Evolutionary conservation across 2,113 vertebrate species (phyloP).

Genomic region (Platysteira castanea): DNA sequence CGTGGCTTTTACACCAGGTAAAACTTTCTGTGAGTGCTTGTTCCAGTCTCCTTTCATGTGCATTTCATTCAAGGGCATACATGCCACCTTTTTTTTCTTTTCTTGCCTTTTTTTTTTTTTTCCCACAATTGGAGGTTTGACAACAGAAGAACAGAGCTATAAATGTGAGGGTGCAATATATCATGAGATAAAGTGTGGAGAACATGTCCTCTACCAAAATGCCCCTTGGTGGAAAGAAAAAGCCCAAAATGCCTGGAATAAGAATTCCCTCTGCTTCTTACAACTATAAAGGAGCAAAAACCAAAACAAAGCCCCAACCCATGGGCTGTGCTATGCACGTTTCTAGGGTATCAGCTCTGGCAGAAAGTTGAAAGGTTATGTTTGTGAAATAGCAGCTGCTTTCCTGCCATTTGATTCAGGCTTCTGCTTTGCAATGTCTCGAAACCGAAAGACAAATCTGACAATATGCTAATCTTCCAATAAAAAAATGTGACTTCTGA

Average conservation of each 20-base stretch:
- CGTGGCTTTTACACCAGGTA: constrained; percentile 17
- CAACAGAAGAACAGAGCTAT: constrained; percentile 63
- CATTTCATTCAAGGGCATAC: constrained; percentile 63
- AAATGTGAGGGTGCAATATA: constrained; percentile 65
- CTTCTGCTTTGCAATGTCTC: constrained; percentile 67
- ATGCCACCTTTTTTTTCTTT: background rate
- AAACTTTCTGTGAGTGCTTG: constrained; percentile 53
- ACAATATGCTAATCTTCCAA: constrained; percentile 76
- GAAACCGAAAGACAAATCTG: constrained; percentile 74
- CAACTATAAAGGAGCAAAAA: constrained; percentile 40
- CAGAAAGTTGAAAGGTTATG: constrained; percentile 73
- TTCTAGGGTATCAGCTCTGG: constrained; percentile 53
- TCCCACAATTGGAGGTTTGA: constrained; percentile 30
- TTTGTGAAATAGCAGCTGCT: constrained; percentile 61
- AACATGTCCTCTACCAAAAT: constrained; percentile 63
- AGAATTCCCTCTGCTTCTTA: background rate
- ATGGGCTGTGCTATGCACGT: background rate
- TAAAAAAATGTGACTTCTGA: constrained; percentile 69
- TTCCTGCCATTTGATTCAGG: constrained; percentile 62
- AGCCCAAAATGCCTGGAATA: background rate
- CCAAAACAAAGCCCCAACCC: constrained; percentile 2
- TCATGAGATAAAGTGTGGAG: constrained; percentile 61
- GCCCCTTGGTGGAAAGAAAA: constrained; percentile 40
- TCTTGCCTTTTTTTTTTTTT: background rate
- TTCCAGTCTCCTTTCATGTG: constrained; percentile 18